Conservation (phyloP, 2,113 vertebrate genomes). For the Sapajus apella region DNA sequence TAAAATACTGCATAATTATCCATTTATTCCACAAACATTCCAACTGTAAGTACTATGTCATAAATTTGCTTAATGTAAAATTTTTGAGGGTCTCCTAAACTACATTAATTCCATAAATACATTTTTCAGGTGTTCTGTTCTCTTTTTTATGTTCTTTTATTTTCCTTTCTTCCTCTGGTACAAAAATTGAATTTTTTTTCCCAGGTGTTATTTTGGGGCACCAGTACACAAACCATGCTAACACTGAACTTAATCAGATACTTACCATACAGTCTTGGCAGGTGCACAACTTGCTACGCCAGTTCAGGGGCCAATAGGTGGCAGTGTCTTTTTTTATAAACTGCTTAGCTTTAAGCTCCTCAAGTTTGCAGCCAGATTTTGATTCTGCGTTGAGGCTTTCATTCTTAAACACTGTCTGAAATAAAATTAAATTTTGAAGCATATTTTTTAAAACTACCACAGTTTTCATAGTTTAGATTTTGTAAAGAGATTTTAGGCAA, state of each 20-base stretch:
- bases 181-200: no score
- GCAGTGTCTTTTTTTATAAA: slow-evolving; percentile 84
- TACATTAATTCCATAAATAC: background rate
- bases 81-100: background rate
- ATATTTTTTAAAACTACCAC: background rate
- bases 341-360: slow-evolving; percentile 83
- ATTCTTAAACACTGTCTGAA: slow-evolving; percentile 74
- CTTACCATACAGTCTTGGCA: slow-evolving; percentile 93
- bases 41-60: background rate
- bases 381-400: slow-evolving; percentile 55
- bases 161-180: no score
- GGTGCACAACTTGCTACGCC: slow-evolving; percentile 93
- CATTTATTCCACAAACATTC: slow-evolving; percentile 10
- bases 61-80: slow-evolving; percentile 23
- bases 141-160: no score
- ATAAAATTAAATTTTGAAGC: slow-evolving; percentile 66
- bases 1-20: background rate
- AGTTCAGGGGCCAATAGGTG: slow-evolving; percentile 93
- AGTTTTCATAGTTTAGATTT: slow-evolving; percentile 33
- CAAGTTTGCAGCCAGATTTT: slow-evolving; percentile 84
- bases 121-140: background rate
- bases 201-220: background rate
- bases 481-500: background rate
- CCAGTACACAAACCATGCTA: background rate
- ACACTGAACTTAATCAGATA: background rate